Evolutionary conservation across 1,140 invertebrate genomes (phyloP).

Genomic region (Neodiprion pinetum): DNA sequence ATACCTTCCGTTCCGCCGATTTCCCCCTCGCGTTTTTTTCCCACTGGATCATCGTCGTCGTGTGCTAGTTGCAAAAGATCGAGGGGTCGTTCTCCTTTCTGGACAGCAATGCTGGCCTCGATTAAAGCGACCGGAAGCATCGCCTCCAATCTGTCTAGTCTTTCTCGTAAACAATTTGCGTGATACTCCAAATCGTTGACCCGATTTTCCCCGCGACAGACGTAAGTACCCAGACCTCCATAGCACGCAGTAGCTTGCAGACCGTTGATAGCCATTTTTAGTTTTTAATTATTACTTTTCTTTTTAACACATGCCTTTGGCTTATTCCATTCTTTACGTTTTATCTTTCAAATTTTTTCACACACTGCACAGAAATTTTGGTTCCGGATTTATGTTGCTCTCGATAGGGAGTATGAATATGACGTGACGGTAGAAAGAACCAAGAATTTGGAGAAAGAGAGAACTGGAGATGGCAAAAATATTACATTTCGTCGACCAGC

Average conservation of each 20-base stretch:
- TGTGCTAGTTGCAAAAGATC: not conserved
- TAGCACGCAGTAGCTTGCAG: not conserved
- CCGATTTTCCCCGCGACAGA: conserved; percentile 1
- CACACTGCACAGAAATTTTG: too few relatives aligned
- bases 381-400: too few relatives aligned
- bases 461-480: not conserved
- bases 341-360: not conserved
- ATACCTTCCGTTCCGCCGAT: not conserved
- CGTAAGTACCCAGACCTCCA: conserved; percentile 10
- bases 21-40: not conserved
- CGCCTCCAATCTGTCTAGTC: conserved; percentile 2
- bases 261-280: conserved; percentile 12
- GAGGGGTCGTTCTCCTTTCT: conserved; percentile 7
- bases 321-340: not conserved
- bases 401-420: too few relatives aligned
- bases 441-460: too few relatives aligned
- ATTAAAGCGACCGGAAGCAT: conserved; percentile 4
- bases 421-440: too few relatives aligned
- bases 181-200: conserved; percentile 11
- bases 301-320: not conserved
- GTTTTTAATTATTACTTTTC: conserved; percentile 7
- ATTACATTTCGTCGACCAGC: not conserved
- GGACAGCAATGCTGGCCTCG: not conserved
- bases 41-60: not conserved
- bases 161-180: conserved; percentile 9